A percentile compares a stretch with the other conserved stretches of the same genome.
Conservation (phyloP, 64 coral and sea anemone genomes). For the Montipora capricornis region DNA sequence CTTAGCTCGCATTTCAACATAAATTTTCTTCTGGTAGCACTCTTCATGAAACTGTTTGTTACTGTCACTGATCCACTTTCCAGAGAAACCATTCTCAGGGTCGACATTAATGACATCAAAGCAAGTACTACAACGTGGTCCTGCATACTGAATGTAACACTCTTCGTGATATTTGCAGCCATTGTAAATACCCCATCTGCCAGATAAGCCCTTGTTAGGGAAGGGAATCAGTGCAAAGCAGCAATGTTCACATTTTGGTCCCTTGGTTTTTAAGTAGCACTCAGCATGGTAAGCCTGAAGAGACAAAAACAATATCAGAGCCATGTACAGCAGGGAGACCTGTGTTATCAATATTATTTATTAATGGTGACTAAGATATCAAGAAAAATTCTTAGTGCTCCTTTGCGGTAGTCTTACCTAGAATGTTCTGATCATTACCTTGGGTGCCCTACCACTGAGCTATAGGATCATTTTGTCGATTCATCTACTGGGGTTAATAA, state of each 20-base stretch:
- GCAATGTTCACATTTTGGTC: slow-evolving; percentile 96
- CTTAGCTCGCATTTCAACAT: slow-evolving; percentile 90
- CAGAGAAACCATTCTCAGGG: slow-evolving; percentile 81
- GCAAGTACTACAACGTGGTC: slow-evolving; percentile 92
- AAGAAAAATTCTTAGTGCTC: too few species aligned
- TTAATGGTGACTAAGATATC: too few species aligned
- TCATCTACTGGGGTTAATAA: too few species aligned
- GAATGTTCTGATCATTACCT: too few species aligned
- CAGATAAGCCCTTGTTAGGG: slow-evolving; percentile 90
- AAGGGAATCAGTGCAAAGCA: slow-evolving; percentile 93
- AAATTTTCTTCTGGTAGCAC: slow-evolving; percentile 89
- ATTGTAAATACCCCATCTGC: slow-evolving; percentile 92
- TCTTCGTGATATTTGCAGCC: slow-evolving; percentile 96
- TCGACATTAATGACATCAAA: slow-evolving; percentile 95
- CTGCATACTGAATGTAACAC: slow-evolving; percentile 90
- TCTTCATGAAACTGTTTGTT: slow-evolving; percentile 94
- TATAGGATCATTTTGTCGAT: too few species aligned
- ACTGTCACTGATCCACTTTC: slow-evolving; percentile 72
- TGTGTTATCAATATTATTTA: too few species aligned
- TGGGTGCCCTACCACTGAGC: too few species aligned
- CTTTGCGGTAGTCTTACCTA: too few species aligned
- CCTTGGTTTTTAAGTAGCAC: slow-evolving; percentile 89
- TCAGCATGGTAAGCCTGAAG: slow-evolving; percentile 88
- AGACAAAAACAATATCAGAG: not conserved
- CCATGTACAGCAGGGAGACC: too few species aligned